Evolutionary conservation across 1,140 invertebrate species (phyloP).

Genomic region (Druon quercuslanigerum): DNA sequence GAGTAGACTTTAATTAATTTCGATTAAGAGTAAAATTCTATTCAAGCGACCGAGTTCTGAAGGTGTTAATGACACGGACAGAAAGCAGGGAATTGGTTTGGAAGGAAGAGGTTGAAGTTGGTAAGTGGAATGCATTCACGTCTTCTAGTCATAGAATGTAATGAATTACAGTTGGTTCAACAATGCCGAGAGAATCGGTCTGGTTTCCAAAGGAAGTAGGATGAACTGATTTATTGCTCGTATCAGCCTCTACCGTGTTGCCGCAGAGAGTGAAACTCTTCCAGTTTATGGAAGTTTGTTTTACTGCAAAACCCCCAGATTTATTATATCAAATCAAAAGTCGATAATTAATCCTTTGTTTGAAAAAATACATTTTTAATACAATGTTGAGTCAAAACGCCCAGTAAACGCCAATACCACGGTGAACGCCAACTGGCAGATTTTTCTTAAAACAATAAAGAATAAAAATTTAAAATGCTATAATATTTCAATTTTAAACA

Average conservation of each 20-base stretch:
- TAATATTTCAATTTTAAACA: no score
- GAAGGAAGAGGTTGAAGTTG: constrained; percentile 45
- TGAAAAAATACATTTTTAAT: no score
- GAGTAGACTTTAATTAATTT: constrained; percentile 21
- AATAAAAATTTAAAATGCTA: no score
- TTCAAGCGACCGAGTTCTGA: constrained; percentile 15
- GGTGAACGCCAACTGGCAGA: no score
- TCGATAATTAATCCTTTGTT: not conserved
- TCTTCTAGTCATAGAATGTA: constrained; percentile 59
- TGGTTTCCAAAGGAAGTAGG: constrained; percentile 45
- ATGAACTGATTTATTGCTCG: constrained; percentile 57
- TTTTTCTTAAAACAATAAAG: no score
- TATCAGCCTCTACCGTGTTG: constrained; percentile 35
- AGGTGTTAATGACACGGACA: constrained; percentile 36
- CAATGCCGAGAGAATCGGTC: constrained; percentile 51
- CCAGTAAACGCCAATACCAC: no score
- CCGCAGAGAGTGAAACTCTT: constrained; percentile 19
- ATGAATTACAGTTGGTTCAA: constrained; percentile 65
- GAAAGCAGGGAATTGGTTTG: constrained; percentile 26
- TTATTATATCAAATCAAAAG: constrained; percentile 8
- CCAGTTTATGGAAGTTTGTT: constrained; percentile 26
- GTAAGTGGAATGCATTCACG: constrained; percentile 53
- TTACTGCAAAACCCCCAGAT: constrained; percentile 1
- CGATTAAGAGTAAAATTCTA: constrained; percentile 11
- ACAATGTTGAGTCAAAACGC: no score